Evolutionary conservation across 2,113 vertebrate genomes (phyloP).

Genomic region (Natator depressus): DNA sequence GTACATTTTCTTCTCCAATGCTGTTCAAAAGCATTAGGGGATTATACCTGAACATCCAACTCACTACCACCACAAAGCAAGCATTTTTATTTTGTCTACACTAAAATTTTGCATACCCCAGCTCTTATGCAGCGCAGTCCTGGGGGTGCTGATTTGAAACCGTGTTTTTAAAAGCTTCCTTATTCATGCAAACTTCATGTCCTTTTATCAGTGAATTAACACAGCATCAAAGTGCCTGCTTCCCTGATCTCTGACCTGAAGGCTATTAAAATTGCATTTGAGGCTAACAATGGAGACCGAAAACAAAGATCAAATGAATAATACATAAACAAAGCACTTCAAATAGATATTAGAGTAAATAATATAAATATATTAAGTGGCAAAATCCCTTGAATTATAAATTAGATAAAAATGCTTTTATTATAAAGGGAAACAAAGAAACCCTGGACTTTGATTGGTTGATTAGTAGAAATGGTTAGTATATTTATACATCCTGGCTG

Average conservation of each 20-base stretch:
- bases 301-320: conserved; percentile 74
- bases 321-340: conserved; percentile 63
- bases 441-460: background rate
- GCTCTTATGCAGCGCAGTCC: background rate
- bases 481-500: conserved; percentile 39
- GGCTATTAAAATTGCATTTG: conserved; percentile 69
- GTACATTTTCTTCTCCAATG: background rate
- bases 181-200: conserved; percentile 10
- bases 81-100: fast-evolving
- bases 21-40: background rate
- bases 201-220: conserved; percentile 22
- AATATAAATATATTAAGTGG: conserved; percentile 61
- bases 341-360: conserved; percentile 65
- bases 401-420: background rate
- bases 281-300: conserved; percentile 49
- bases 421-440: conserved; percentile 25
- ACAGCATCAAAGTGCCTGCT: background rate
- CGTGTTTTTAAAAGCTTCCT: conserved; percentile 14
- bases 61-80: background rate
- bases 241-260: conserved; percentile 54
- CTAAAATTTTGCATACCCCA: background rate
- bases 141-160: background rate
- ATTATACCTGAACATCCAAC: background rate
- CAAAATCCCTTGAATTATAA: conserved; percentile 63
- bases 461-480: conserved; percentile 17